A percentile compares a stretch with the other conserved stretches of the same genome.
These are phyloP conservation scores for Stegophylla sp. DNA, from an alignment of 2,888 invertebrate species.

Conservation along the genomic window DNA sequence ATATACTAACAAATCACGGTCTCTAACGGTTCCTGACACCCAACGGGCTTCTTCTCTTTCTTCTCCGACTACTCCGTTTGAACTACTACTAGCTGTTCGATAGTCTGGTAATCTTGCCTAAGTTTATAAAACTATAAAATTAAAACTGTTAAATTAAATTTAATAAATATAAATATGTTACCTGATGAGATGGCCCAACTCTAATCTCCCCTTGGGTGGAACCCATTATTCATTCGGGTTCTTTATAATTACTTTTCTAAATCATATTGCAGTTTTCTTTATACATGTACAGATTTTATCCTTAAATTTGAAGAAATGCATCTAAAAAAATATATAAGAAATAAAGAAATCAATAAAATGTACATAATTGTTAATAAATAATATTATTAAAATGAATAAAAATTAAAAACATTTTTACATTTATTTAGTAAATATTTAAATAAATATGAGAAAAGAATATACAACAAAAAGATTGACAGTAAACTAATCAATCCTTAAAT, in stretches of 20 bases:
- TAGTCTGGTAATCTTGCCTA: conserved; percentile 73
- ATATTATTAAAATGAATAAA: too few species aligned
- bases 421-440: too few species aligned
- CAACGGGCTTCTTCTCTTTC: conserved; percentile 88
- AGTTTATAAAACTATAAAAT: conserved; percentile 63
- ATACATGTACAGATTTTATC: neutral
- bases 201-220: conserved; percentile 79
- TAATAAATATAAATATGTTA: conserved; percentile 64
- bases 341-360: too few species aligned
- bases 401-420: too few species aligned
- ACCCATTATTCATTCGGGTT: conserved; percentile 66
- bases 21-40: conserved; percentile 90
- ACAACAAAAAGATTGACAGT: too few species aligned
- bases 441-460: too few species aligned
- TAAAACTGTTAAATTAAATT: conserved; percentile 1
- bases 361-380: too few species aligned
- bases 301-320: conserved; percentile 1
- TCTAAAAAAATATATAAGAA: conserved; percentile 29
- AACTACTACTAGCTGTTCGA: conserved; percentile 66
- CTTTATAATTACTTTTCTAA: conserved; percentile 38
- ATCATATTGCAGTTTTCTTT: conserved; percentile 35
- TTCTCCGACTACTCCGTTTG: conserved; percentile 68
- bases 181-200: conserved; percentile 80
- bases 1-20: conserved; percentile 96
- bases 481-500: too few species aligned